phyloP scores from a whole-genome alignment of 2,113 vertebrate genomes.

The Crotophaga sulcirostris region DNA sequence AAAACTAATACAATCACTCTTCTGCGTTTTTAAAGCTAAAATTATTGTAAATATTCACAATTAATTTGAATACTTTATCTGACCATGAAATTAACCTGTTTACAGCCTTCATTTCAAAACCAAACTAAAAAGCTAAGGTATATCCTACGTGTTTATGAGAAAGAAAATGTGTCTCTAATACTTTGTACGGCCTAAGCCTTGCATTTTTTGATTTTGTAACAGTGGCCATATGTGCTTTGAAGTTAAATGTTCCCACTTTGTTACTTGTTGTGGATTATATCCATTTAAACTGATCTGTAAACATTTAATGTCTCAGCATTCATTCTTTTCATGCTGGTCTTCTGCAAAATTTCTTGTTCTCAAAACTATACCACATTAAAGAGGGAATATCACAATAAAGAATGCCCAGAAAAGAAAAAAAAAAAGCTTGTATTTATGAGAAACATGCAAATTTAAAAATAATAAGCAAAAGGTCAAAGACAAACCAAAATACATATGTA shows the following conservation, averaged over 20 bases:
- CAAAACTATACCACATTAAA: slow-evolving; percentile 69
- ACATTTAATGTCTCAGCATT: slow-evolving; percentile 70
- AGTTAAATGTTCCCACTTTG: slow-evolving; percentile 82
- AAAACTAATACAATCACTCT: background rate
- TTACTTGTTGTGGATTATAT: slow-evolving; percentile 78
- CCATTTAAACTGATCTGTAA: slow-evolving; percentile 77
- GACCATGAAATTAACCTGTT: background rate
- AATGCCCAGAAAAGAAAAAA: slow-evolving; percentile 31
- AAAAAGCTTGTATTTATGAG: slow-evolving; percentile 40
- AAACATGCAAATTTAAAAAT: slow-evolving; percentile 67
- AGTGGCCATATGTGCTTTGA: slow-evolving; percentile 85
- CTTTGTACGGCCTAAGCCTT: slow-evolving; percentile 69
- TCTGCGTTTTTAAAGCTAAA: background rate
- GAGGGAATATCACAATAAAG: slow-evolving; percentile 69
- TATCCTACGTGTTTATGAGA: slow-evolving; percentile 27
- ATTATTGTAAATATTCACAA: background rate
- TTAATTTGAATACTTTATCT: slow-evolving; percentile 3
- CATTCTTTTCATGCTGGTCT: slow-evolving; percentile 65
- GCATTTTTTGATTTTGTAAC: slow-evolving; percentile 79
- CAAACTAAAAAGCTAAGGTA: slow-evolving; percentile 40
- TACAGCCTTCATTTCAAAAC: background rate
- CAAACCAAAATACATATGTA: slow-evolving; percentile 66
- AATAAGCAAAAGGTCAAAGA: slow-evolving; percentile 62
- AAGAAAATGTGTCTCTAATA: slow-evolving; percentile 63
- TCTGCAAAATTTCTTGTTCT: slow-evolving; percentile 70